Base-by-base conservation (phyloP, 2,797 vertebrate species). In the Furcifer pardalis region DNA sequence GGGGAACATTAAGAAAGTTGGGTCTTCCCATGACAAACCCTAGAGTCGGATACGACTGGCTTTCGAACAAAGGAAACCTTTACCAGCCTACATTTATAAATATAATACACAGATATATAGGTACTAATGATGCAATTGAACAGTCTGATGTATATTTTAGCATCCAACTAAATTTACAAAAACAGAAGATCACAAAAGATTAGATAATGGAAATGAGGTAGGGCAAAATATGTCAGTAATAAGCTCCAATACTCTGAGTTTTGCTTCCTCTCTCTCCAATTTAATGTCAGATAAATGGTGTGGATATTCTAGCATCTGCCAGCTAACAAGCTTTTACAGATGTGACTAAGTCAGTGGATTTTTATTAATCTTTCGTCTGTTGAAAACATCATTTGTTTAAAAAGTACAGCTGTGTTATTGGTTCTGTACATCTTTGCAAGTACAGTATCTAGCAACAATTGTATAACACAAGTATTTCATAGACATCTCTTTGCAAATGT, bases 151-250 rank as follows among this genome's bases (percentile, higher is more conserved):
- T 32, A 60, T 40, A 46, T 77, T 37, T 84, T 71, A 71, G 17
- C 13, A 27, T 32, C 17, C 27, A 60, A 62, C 25, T 44, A 13
- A 68, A 56, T 35, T 59, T 83, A 69, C 15, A 42, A 21, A 84
- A 84, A 68, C 30, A 77, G 4, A 60, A 44, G 80, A 86, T 21
- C 10, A 83, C 40, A 19, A 52, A 79, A 71, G 37, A 69, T 13
- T 27, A 35, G 75, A 60, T 17, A 44, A 4, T 8, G 71, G 23
- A 37, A 40, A 7, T n/a, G 12, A 8, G 40, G 37, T 32, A 65
- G 27, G 27, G 3, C 32, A 0, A 0, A 0, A 3, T 83, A 68
- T 32, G 59, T 62, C 84, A 83, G 44, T 46, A 76, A 32, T 49
- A 2, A 62, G 52, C 10, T 1, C 19, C 52, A 81, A 62, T 27